Evolutionary conservation across 2,888 invertebrate species (phyloP).

Genomic region (Petrolisthes manimaculis): DNA sequence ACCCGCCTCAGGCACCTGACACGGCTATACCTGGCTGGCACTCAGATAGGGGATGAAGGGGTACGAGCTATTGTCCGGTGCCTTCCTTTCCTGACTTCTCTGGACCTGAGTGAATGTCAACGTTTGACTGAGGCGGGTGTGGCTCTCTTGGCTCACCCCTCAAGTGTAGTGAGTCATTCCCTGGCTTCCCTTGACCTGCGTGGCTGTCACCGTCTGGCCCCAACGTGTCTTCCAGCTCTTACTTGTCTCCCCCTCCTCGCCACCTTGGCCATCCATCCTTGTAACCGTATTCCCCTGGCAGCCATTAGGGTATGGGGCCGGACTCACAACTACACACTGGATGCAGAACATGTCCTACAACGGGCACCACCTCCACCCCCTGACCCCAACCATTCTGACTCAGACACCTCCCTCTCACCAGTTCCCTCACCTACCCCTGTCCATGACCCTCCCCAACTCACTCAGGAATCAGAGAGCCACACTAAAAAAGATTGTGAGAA

Average conservation of each 20-base stretch:
- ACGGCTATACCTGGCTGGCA: slow-evolving; percentile 51
- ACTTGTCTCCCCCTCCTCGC: slow-evolving; percentile 52
- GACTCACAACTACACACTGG: slow-evolving; percentile 57
- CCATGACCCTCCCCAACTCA: background rate
- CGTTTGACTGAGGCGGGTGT: slow-evolving; percentile 52
- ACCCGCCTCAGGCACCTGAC: slow-evolving; percentile 60
- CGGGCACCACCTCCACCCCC: slow-evolving; percentile 49
- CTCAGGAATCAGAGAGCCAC: background rate
- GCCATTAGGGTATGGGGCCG: slow-evolving; percentile 60
- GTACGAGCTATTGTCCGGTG: slow-evolving; percentile 51
- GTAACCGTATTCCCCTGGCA: slow-evolving; percentile 47
- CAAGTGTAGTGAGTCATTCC: slow-evolving; percentile 54
- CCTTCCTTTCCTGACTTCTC: slow-evolving; percentile 48
- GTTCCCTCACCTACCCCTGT: slow-evolving; percentile 9
- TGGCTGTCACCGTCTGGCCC: slow-evolving; percentile 58
- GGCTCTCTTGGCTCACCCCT: slow-evolving; percentile 50
- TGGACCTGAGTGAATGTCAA: slow-evolving; percentile 62
- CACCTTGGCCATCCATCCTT: slow-evolving; percentile 48
- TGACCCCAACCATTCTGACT: slow-evolving; percentile 45
- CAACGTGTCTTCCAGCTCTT: slow-evolving; percentile 59
- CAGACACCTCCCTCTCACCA: slow-evolving; percentile 34
- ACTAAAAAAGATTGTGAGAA: background rate
- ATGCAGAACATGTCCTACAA: slow-evolving; percentile 27
- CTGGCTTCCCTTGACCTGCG: slow-evolving; percentile 60
- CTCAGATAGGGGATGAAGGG: slow-evolving; percentile 61